These are phyloP conservation scores for Phyto melanocephala DNA, from an alignment of 2,888 invertebrate genomes.

Conservation along the genomic window DNA sequence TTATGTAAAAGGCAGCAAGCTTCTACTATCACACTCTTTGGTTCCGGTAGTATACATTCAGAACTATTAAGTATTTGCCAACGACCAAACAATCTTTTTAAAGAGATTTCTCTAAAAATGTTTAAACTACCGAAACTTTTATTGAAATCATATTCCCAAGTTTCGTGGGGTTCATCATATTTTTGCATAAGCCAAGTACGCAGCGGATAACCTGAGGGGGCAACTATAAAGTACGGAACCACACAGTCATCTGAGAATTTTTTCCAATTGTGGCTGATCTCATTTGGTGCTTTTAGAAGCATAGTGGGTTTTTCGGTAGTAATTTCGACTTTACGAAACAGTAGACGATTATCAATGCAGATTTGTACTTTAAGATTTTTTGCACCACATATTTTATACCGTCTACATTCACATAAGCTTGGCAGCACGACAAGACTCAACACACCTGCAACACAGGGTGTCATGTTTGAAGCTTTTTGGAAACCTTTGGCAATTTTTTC, in stretches of 20 bases:
- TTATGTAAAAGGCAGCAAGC: conserved; percentile 77
- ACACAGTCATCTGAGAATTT: conserved; percentile 26
- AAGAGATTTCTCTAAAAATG: conserved; percentile 72
- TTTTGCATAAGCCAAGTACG: conserved; percentile 75
- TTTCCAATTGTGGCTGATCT: conserved; percentile 67
- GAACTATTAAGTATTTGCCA: conserved; percentile 75
- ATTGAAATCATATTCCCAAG: conserved; percentile 75
- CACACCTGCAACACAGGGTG: conserved; percentile 73
- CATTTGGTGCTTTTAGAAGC: conserved; percentile 70
- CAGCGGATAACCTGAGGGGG: conserved; percentile 73
- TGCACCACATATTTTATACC: conserved; percentile 65
- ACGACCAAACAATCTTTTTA: conserved; percentile 74
- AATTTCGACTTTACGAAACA: conserved; percentile 75
- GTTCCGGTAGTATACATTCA: conserved; percentile 71
- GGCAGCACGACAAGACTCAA: conserved; percentile 74
- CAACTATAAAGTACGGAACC: conserved; percentile 72
- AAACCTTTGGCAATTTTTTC: conserved; percentile 72
- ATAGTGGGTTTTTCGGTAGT: conserved; percentile 68
- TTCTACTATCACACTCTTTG: conserved; percentile 73
- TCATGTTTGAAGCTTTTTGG: conserved; percentile 73
- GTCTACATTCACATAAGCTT: conserved; percentile 66
- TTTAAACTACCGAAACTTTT: conserved; percentile 74
- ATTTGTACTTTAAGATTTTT: conserved; percentile 73
- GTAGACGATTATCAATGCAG: conserved; percentile 74
- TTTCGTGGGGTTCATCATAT: conserved; percentile 70